These are phyloP conservation scores for Upupa epops DNA, from an alignment of 2,113 vertebrate species.

Conservation along the genomic window DNA sequence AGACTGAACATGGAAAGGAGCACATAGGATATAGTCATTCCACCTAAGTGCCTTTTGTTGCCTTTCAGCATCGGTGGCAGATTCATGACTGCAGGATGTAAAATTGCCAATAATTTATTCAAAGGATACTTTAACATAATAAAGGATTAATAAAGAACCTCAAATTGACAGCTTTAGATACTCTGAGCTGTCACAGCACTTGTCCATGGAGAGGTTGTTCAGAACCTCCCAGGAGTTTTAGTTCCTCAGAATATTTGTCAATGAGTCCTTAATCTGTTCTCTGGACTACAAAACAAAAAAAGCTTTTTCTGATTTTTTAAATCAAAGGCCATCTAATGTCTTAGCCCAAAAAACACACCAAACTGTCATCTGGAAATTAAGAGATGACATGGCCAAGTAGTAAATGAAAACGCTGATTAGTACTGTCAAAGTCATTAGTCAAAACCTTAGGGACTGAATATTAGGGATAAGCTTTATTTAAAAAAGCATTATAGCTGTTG, in stretches of 20 bases:
- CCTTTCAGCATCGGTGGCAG: neutral
- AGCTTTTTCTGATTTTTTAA: neutral
- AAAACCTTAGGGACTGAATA: neutral
- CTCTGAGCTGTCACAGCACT: neutral
- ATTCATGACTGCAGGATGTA: neutral
- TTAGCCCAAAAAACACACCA: neutral
- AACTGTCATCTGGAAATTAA: neutral
- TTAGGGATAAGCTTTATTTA: neutral
- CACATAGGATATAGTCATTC: neutral
- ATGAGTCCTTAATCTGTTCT: neutral
- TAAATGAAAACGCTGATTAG: neutral
- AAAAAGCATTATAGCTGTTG: neutral
- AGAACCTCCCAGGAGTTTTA: neutral
- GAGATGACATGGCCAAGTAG: neutral
- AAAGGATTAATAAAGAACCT: neutral
- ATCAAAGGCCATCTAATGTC: neutral
- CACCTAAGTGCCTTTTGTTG: neutral
- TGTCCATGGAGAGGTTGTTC: neutral
- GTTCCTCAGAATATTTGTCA: neutral
- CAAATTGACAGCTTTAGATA: neutral
- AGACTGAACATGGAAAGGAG: neutral
- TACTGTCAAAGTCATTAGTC: constrained; percentile 8
- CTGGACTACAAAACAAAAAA: neutral
- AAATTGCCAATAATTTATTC: neutral
- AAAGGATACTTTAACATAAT: neutral